Conservation (phyloP, 2,113 vertebrate genomes). For the Phyllostomus hastatus region DNA sequence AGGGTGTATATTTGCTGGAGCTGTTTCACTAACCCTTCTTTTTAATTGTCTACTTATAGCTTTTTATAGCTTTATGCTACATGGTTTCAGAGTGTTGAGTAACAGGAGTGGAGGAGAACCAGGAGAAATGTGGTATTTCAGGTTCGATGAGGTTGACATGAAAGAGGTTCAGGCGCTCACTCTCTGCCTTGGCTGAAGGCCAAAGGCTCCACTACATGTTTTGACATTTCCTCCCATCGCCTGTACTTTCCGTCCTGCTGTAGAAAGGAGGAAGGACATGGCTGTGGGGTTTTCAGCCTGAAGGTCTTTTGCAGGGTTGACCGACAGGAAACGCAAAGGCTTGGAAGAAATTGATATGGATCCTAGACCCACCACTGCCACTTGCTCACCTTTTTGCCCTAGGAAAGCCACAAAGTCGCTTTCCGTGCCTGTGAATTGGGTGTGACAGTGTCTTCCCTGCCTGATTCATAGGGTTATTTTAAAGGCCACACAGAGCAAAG, state of each 20-base stretch:
- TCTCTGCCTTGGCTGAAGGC: slow-evolving; percentile 20
- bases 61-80: slow-evolving; percentile 37
- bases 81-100: slow-evolving; percentile 17
- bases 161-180: neutral
- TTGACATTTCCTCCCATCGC: slow-evolving; percentile 38
- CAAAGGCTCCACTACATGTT: slow-evolving; percentile 30
- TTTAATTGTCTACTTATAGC: neutral
- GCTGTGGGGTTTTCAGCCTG: neutral
- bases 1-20: neutral
- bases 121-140: slow-evolving; percentile 56
- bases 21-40: slow-evolving; percentile 23
- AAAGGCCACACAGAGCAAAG: neutral
- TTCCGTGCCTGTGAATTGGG: neutral
- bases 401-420: neutral
- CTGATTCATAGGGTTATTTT: neutral
- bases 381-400: neutral
- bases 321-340: neutral
- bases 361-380: neutral
- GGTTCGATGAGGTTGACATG: slow-evolving; percentile 34
- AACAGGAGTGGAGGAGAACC: neutral
- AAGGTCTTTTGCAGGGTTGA: neutral
- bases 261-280: neutral
- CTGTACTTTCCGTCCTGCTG: neutral
- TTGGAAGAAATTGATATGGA: neutral
- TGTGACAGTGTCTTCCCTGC: neutral